A percentile compares a stretch with the other conserved stretches of the same genome.
phyloP scores from a whole-genome alignment of 1,140 invertebrate genomes.

The Cyclargus thomasi region DNA sequence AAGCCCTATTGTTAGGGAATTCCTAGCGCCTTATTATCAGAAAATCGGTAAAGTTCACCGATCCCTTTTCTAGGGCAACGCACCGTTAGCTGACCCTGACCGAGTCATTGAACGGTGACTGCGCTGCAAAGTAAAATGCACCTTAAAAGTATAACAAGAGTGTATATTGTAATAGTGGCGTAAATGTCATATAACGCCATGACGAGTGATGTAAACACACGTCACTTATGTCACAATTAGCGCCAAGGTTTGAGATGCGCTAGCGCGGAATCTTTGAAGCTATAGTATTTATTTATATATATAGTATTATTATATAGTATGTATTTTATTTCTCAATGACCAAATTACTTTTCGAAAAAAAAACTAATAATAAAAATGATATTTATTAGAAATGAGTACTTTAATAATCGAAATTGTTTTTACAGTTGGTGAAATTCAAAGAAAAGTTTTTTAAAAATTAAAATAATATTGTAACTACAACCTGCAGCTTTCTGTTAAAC shows the following conservation, averaged over 20 bases:
- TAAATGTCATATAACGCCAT: constrained; percentile 24
- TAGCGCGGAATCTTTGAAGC: not conserved
- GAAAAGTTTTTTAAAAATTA: too few relatives aligned
- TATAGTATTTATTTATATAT: too few relatives aligned
- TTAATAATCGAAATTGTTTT: too few relatives aligned
- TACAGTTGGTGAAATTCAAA: too few relatives aligned
- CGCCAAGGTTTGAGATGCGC: not conserved
- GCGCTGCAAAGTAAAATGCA: constrained; percentile 27
- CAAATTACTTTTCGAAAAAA: too few relatives aligned
- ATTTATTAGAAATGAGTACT: too few relatives aligned
- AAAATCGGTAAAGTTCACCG: constrained; percentile 30
- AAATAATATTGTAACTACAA: too few relatives aligned
- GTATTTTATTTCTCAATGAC: too few relatives aligned
- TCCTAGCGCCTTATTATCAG: constrained; percentile 1
- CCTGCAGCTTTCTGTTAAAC: too few relatives aligned
- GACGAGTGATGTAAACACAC: constrained; percentile 22
- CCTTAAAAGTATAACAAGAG: not conserved
- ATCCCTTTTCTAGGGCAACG: constrained; percentile 52
- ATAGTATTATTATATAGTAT: too few relatives aligned
- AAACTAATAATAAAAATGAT: too few relatives aligned
- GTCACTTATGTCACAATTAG: constrained; percentile 4
- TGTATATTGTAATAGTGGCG: constrained; percentile 3
- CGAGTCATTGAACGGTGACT: constrained; percentile 44
- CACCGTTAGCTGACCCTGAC: constrained; percentile 57
- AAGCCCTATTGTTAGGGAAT: not conserved